Evolutionary conservation across 2,888 invertebrate species (phyloP).

Genomic region (Aproaerema taeniolella): DNA sequence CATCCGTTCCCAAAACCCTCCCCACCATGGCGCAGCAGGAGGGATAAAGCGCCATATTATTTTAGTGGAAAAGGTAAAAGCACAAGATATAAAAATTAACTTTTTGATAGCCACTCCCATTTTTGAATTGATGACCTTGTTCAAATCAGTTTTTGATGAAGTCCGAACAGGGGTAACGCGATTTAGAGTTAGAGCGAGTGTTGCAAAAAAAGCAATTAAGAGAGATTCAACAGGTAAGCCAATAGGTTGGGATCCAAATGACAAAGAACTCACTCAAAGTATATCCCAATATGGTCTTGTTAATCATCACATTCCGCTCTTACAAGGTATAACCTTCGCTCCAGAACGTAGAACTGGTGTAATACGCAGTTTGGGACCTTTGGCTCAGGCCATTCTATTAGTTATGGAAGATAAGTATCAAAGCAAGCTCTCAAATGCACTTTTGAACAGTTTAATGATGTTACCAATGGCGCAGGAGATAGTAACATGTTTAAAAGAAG

Average conservation of each 20-base stretch:
- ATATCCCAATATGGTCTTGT: constrained; percentile 1
- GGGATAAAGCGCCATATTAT: too few species aligned
- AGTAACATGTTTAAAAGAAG: constrained; percentile 18
- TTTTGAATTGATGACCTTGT: constrained; percentile 1
- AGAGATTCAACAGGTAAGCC: neutral
- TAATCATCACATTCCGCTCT: constrained; percentile 2
- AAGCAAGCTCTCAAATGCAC: constrained; percentile 17
- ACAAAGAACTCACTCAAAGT: neutral
- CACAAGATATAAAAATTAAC: constrained; percentile 1
- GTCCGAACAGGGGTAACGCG: constrained; percentile 3
- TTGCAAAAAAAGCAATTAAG: neutral
- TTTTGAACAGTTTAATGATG: constrained; percentile 25
- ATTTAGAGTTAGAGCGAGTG: neutral
- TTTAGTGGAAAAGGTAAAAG: neutral
- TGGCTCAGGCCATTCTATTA: constrained; percentile 21
- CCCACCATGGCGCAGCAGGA: too few species aligned
- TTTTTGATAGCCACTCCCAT: constrained; percentile 7
- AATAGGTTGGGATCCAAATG: neutral
- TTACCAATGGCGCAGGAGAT: constrained; percentile 25
- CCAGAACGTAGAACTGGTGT: constrained; percentile 23
- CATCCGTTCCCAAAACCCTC: too few species aligned
- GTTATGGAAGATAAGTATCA: constrained; percentile 22
- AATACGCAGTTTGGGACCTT: constrained; percentile 18
- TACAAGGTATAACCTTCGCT: neutral
- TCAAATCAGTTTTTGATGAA: neutral